These are phyloP conservation scores for Clarias batrachus DNA, from an alignment of 2,113 vertebrate species.

Conservation along the genomic window DNA sequence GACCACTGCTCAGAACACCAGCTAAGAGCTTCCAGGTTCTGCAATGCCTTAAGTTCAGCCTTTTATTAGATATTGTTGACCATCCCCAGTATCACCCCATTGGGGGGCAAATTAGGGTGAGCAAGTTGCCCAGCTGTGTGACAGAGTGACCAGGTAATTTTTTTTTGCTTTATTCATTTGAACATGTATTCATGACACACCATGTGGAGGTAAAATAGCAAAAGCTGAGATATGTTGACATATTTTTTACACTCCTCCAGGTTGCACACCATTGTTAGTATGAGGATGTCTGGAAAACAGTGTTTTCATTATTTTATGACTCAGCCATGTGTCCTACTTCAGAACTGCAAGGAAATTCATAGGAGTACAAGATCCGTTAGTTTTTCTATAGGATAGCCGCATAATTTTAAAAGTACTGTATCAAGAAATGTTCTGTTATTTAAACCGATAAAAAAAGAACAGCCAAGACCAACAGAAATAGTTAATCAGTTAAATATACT, in stretches of 20 bases:
- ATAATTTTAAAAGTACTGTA: neutral
- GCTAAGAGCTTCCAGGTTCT: conserved; percentile 19
- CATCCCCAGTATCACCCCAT: conserved; percentile 27
- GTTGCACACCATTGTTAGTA: conserved; percentile 42
- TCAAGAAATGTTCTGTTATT: neutral
- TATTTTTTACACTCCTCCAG: conserved; percentile 26
- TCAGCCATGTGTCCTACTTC: neutral
- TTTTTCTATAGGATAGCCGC: neutral
- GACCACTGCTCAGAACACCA: neutral
- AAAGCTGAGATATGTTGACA: conserved; percentile 36
- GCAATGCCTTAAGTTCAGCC: conserved; percentile 25
- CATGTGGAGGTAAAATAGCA: conserved; percentile 50
- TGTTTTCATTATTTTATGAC: neutral
- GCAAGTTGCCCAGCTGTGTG: conserved; percentile 26
- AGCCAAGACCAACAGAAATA: neutral
- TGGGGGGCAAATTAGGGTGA: conserved; percentile 33
- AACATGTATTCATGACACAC: conserved; percentile 52
- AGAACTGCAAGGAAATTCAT: neutral
- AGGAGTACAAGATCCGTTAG: neutral
- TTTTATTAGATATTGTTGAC: conserved; percentile 42
- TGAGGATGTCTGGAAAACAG: conserved; percentile 53
- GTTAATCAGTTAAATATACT: neutral
- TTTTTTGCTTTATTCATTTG: conserved; percentile 21
- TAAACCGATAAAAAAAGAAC: neutral
- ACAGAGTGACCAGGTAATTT: conserved; percentile 33